Evolutionary conservation across 2,113 vertebrate species (phyloP), one percentile per base, ranked within the genome.

Genomic region (Phylloscopus trochilus): DNA sequence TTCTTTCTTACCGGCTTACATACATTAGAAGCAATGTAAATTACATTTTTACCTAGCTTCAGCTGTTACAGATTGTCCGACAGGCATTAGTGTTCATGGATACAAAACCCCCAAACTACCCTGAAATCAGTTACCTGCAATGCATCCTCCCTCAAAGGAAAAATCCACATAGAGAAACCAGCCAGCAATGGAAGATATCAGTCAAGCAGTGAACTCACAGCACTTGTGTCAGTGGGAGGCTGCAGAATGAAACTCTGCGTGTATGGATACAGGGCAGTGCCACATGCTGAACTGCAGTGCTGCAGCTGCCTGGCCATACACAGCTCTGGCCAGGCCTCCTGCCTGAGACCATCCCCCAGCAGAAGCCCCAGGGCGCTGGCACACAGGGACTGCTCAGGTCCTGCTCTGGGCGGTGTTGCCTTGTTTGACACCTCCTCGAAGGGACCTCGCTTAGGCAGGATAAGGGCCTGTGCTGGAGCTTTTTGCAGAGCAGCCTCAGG

Each of bases 241-340:
- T 18, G 4, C 49, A 19, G 53, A 33, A 47, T 12, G 35, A 46
- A 81, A 55, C 44, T 12, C 15, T 10, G 0, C 2, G 1, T 4
- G 2, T 6, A 2, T 3, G 0, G 0, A 0, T 2, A 23, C 0
- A 0, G 63, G 23, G 5, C 0, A 10, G 41, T 1, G 43, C 17
- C 68, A 8, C 2, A 37, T 2, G 47, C 68, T 23, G 0, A 30
- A 5, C 28, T 5, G 6, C 5, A 12, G 75, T 1, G 3, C 68
- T 7, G 60, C 3, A 8, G 55, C 51, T 10, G 24, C 5, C 43
- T 23, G 58, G 9, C 26, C 20, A 0, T 0, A 13, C 0, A 8
- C 11, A 26, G 62, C 62, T n/a, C 1, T 0, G 4, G 6, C 0
- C 66, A 27, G 22, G 28, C 31, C 51, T 43, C 5, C 70, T 47